Evolutionary conservation across 2,113 vertebrate species (phyloP).

Genomic region (Pteruthius melanotis): DNA sequence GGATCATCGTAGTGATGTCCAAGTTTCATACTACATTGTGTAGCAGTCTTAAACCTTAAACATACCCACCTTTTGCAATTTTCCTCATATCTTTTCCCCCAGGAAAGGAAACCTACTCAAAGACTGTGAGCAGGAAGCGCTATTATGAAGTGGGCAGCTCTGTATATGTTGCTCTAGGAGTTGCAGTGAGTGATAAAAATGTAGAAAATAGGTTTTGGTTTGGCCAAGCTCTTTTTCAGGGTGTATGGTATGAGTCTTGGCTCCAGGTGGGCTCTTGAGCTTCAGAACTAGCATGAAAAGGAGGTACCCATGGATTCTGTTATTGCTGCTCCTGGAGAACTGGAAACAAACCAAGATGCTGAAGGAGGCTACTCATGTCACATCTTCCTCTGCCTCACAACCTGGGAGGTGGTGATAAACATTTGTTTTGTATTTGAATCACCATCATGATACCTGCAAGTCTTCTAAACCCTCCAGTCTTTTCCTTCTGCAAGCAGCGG

Average conservation of each 20-base stretch:
- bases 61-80: background rate
- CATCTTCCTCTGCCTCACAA: background rate
- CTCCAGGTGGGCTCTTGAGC: background rate
- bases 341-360: background rate
- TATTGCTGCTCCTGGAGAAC: background rate
- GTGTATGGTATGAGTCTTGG: background rate
- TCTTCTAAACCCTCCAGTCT: background rate
- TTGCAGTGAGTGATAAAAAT: background rate
- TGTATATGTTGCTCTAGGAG: background rate
- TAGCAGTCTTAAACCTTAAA: background rate
- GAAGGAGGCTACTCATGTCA: background rate
- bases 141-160: background rate
- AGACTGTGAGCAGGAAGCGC: background rate
- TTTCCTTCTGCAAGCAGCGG: background rate
- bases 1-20: background rate
- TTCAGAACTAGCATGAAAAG: background rate
- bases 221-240: background rate
- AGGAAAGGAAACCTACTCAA: background rate
- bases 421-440: background rate
- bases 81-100: rapidly evolving
- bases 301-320: rapidly evolving
- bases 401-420: background rate
- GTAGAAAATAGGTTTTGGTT: background rate
- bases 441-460: background rate
- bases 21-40: background rate